Base-by-base conservation (phyloP, 2,888 invertebrate species). In the Iphiclides podalirius region DNA sequence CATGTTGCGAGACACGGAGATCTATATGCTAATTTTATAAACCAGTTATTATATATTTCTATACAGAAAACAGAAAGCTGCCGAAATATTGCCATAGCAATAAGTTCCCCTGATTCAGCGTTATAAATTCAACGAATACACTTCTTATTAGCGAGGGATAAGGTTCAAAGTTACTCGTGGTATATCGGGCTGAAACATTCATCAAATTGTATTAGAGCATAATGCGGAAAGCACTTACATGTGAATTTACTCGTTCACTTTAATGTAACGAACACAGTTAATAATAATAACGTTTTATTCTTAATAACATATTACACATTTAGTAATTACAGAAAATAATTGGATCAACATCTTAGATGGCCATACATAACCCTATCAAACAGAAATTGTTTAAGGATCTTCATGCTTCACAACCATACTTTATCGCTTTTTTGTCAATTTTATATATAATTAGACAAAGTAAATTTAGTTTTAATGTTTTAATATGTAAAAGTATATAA, bases 11-110 rank as follows among this genome's bases (percentile, higher is more conserved):
- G 72, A 77, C 75, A 75, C 55, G 64, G 82, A 83, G 87, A 86
- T 88, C 81, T 87, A 86, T 83, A 88, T 88, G 88, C 76, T 83
- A 88, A 88, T 87, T 69, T 82, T 82, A 85, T 84, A 83, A 79
- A 83, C 79, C 79, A 84, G 80, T 85, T 87, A 87, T 88, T 86
- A 86, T 85, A 84, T 82, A 84, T 76, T 69, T 75, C 72, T 63
- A 66, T 60, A 64, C 73, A 70, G 70, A 69, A 72, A 75, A 77
- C 75, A 69, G 75, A 75, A 73, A 75, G 75, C 74, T 67, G 66
- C 61, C 72, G 67, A 75, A 75, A 77, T 76, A 74, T 72, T 63
- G 63, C 70, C 71, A 11, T 14, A 38, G 34, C 12, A 7, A 1
- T 15, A 35, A 11, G 20, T 31, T 11, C 20, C 38, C 26, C 8